Conservation (phyloP, 1,140 invertebrate species). For the Drosophila kurseongensis region DNA sequence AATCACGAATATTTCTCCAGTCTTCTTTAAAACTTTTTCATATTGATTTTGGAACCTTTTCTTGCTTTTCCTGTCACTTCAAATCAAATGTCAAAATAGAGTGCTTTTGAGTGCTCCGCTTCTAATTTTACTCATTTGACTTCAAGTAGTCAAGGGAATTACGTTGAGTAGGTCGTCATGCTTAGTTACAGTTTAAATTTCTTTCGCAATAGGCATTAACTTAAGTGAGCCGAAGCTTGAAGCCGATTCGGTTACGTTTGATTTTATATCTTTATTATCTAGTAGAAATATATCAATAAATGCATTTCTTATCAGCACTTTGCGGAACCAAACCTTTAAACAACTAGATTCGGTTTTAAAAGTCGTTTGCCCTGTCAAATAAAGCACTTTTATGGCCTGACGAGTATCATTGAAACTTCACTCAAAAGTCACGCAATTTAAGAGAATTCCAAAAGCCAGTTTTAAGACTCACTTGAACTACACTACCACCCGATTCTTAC, state of each 20-base stretch:
- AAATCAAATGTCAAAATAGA: slow-evolving; percentile 11
- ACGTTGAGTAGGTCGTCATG: slow-evolving; percentile 36
- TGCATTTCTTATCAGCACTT: slow-evolving; percentile 11
- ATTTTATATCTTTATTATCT: slow-evolving; percentile 35
- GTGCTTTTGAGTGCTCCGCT: slow-evolving; percentile 1
- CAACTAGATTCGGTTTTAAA: neutral
- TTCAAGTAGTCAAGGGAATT: slow-evolving; percentile 17
- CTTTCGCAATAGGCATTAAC: slow-evolving; percentile 17
- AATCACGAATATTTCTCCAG: neutral
- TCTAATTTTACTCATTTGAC: slow-evolving; percentile 12
- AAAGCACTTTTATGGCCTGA: slow-evolving; percentile 23
- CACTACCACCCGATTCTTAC: slow-evolving; percentile 14
- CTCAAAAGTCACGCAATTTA: slow-evolving; percentile 70
- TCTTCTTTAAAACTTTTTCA: neutral
- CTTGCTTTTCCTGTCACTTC: neutral
- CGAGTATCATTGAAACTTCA: slow-evolving; percentile 52
- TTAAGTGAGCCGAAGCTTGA: slow-evolving; percentile 9
- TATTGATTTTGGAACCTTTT: slow-evolving; percentile 19
- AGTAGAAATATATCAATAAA: slow-evolving; percentile 2
- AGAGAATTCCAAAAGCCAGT: slow-evolving; percentile 43
- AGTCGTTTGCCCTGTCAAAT: slow-evolving; percentile 2
- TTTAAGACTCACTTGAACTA: slow-evolving; percentile 70
- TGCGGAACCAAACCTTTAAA: neutral
- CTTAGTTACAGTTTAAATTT: slow-evolving; percentile 15
- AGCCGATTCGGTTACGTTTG: slow-evolving; percentile 17